Base-by-base conservation (phyloP, 2,888 invertebrate species). In the Aproaerema taeniolella region DNA sequence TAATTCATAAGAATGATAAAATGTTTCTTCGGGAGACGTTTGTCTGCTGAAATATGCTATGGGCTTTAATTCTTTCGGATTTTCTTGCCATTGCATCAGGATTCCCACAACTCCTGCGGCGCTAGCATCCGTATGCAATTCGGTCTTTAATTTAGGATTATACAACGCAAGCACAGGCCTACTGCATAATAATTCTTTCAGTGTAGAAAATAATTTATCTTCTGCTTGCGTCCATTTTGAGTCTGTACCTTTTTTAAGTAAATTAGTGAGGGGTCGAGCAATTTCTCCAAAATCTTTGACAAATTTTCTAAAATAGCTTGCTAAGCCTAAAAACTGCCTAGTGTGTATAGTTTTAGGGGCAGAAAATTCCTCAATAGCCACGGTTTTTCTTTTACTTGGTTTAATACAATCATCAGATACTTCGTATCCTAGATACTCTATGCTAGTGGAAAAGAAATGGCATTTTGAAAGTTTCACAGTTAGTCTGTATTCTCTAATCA, bases 41-140 rank as follows among this genome's bases (percentile, higher is more conserved):
- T 31, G 31, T 6, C 17, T 9, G 6, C 31, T 31, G 7, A 31
- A 31, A 6, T 31, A 17, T 2, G 31, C 31, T 10, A 31, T 6
- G 2, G 31, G 31, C 6, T 10, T 16, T 3, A 31, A 17, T 3
- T 10, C 8, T 2, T 11, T 3, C 2, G 41, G 14, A 13, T 46
- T 20, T 2, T 20, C 29, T 30, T 46, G 49, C 47, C 49, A 45
- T 20, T 51, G 61, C 47, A 68, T 9, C 2, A 66, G 31, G 6
- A 62, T 52, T 1, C 56, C 55, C 3, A 9, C 31, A 10, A 31
- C 7, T 10, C 62, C 66, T 31, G 56, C 46, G 0, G 41, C 15
- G 35, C 57, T 58, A 1, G 62, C 61, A 44, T 66, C 62, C 1
- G 58, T 60, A 38, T 67, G 63, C 7, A 66, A 26, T 41, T 66